Evolutionary conservation across 2,113 vertebrate species (phyloP), one percentile per base, ranked within the genome.

Genomic region (Pseudopipra pipra): DNA sequence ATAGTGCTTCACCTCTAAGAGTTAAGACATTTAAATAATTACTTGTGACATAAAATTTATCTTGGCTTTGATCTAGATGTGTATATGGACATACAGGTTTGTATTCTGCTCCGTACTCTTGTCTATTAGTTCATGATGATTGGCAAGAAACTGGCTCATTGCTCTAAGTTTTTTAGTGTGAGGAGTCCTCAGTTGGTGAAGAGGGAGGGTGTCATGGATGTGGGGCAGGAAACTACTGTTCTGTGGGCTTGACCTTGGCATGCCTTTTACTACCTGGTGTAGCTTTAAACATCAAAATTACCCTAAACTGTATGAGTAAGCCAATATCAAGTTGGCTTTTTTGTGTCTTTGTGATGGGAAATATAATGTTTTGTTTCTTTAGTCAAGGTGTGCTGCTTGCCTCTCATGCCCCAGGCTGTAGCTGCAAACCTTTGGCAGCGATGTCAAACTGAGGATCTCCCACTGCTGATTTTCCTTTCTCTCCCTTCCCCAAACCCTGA

Each of bases 41-140:
- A 56, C 31, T 44, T 54, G 15, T 27, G 43, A 37, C 21, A 11
- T 51, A 46, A 73, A 12, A 4, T 2, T 74, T 47, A 24, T 39
- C 47, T 86, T 84, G 76, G n/a, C 31, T 87, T 76, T 91, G 41
- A 43, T 73, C 18, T 65, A 20, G 12, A 13, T 41, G 16, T 41
- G 24, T 2, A 1, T 23, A 14, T 47, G 58, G 74, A 65, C 47
- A 56, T 41, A 19, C 0, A 72, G 9, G 18, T 31, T 61, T 84
- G 7, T 75, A 24, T 54, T 82, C 41, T 82, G 39, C 37, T 52
- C 0, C 0, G 0, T 3, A n/a, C 8, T 22, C 31, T 59, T 66
- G 22, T 12, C 31, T 56, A 4, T 30, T 72, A 41, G 23, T 46
- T 51, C 11, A 4, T 54, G 54, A 28, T n/a, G 24, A 37, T 12